These are phyloP conservation scores for Mormyrus proboscirostris DNA, from an alignment of 2,797 vertebrate species.

Conservation along the genomic window DNA sequence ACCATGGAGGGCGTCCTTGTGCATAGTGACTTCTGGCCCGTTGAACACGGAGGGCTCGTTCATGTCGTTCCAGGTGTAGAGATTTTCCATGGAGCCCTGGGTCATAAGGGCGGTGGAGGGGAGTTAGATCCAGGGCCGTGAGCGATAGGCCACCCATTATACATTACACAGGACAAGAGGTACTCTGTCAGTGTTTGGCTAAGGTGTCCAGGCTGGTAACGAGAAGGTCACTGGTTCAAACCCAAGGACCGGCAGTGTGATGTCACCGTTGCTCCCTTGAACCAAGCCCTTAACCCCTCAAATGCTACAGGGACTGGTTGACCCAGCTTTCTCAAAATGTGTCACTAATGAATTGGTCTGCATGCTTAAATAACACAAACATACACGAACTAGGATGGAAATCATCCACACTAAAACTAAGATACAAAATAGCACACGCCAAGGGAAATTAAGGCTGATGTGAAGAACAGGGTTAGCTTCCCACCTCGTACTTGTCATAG, in stretches of 20 bases:
- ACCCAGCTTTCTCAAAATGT: not conserved
- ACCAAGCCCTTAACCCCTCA: not conserved
- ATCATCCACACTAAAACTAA: not conserved
- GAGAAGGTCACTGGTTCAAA: not conserved
- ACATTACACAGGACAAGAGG: not conserved
- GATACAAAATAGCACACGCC: not conserved
- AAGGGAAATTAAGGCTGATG: not conserved
- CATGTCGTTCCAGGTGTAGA: slow-evolving; percentile 90
- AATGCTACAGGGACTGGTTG: not conserved
- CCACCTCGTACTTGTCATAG: slow-evolving; percentile 75
- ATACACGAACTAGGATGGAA: not conserved
- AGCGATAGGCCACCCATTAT: not conserved
- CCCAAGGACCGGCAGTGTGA: not conserved
- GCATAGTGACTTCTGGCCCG: slow-evolving; percentile 90
- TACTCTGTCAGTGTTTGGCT: not conserved
- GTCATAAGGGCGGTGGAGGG: not conserved
- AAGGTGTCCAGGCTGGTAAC: not conserved
- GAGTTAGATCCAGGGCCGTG: not conserved
- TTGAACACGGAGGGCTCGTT: slow-evolving; percentile 90
- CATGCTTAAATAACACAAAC: not conserved
- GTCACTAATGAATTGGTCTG: not conserved
- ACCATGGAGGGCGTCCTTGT: slow-evolving; percentile 80
- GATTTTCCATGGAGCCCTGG: slow-evolving; percentile 79
- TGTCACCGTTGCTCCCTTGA: not conserved
- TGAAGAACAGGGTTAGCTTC: not conserved